Conservation (phyloP, 2,113 vertebrate species). For the Amphiprion ocellaris region DNA sequence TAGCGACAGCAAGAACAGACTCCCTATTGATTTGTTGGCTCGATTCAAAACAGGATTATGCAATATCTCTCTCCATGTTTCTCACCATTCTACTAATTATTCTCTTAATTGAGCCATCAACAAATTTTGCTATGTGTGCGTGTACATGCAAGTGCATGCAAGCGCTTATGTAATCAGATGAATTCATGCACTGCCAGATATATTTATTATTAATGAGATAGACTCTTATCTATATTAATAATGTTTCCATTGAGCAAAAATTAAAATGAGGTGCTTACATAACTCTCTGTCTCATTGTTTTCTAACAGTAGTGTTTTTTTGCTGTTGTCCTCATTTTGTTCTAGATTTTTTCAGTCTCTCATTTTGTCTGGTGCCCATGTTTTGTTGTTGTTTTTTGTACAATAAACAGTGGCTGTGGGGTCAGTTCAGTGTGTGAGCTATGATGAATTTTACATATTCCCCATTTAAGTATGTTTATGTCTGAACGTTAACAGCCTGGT, state of each 20-base stretch:
- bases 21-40: conserved; percentile 66
- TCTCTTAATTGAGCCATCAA: conserved; percentile 68
- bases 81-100: conserved; percentile 64
- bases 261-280: conserved; percentile 38
- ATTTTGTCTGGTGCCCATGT: not conserved
- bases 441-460: conserved; percentile 31
- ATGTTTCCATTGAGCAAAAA: conserved; percentile 35
- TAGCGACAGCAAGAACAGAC: conserved; percentile 50
- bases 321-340: conserved; percentile 4
- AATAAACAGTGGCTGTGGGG: conserved; percentile 25
- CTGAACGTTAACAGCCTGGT: conserved; percentile 1
- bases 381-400: not conserved
- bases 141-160: conserved; percentile 21
- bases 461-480: conserved; percentile 27
- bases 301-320: conserved; percentile 7
- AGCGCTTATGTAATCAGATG: conserved; percentile 70
- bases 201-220: conserved; percentile 57
- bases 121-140: conserved; percentile 37
- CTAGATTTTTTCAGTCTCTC: not conserved
- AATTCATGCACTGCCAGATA: conserved; percentile 64
- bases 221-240: conserved; percentile 33
- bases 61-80: conserved; percentile 60
- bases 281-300: conserved; percentile 37
- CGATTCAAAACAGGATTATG: conserved; percentile 64
- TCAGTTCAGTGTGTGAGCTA: conserved; percentile 27